Evolutionary conservation across 2,113 vertebrate genomes (phyloP), one percentile per base, ranked within the genome.

Genomic region (Catharus fuscescens): DNA sequence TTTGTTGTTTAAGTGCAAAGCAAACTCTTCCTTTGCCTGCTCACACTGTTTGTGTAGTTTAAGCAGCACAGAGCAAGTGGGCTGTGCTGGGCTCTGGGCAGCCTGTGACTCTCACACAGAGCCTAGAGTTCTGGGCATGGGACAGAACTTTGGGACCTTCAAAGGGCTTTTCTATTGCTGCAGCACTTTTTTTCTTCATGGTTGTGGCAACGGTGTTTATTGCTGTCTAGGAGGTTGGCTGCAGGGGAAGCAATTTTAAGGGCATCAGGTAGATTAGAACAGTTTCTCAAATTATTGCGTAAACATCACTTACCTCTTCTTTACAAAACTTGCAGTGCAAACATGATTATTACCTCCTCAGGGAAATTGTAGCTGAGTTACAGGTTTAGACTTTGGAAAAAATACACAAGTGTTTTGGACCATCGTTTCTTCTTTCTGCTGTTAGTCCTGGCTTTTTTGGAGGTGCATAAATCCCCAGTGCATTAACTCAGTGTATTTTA

Each of bases 21-120:
- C 45, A 80, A 80, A 50, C 36, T 80, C 25, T 80, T 89, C 16
- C 26, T 91, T 80, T 64, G 40, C 57, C 34, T 74, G 12, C 60
- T 78, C 48, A 4, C 14, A 3, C 32, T 50, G 19, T 71, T 62
- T 89, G 59, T 23, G 1, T 10, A 36, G 53, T 1, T 6, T 50
- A 31, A 86, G 74, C 61, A 45, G 56, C 23, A 12, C 32, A 29
- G 47, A 48, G 42, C 25, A 70, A 65, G 15, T 4, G 20, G 48
- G 24, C 48, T 54, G 44, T 8, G 40, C 60, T 74, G 23, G 18
- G 26, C 71, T 64, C 25, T 20, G 59, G 29, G 40, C 66, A 42
- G 42, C 61, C 81, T 0, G 0, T 42, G 65, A 32, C 18, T 26
- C 50, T n/a, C 6, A 2, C 8, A 2, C 15, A 40, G 44, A 40